Base-by-base conservation (phyloP, 2,113 vertebrate species). In the Chaetodon trifascialis region DNA sequence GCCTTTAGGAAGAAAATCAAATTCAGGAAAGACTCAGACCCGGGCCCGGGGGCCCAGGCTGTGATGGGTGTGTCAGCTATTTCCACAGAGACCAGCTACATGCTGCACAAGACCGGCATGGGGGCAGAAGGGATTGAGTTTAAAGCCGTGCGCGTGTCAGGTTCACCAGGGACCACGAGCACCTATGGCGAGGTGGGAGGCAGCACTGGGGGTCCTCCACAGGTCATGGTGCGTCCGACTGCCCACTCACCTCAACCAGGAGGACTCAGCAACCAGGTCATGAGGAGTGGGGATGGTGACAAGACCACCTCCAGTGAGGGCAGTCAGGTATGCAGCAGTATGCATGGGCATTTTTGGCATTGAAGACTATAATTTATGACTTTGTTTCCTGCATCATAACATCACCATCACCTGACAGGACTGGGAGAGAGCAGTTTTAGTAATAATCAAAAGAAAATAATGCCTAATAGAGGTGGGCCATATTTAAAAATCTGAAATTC, bases 191-290 rank as follows among this genome's bases (percentile, higher is more conserved):
- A 92, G 40, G 86, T 97, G 78, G 91, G 96, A 78, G 77, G 96
- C 80, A 95, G 96, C 83, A 92, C 93, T 8, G 95, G 95, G 5
- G 92, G 92, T 0, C 97, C 97, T 2, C 97, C 98, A 0, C 97
- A 98, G 90, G 97, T 99, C 14, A 95, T 97, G 0, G 98, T 99
- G 58, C 96, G 97, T 40, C 98, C 98, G 0, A 98, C 96, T 83
- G 94, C 96, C 64, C 98, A 98, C 86, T 97, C 94, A 42, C 76
- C 87, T 38, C 78, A 93, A 21, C 91, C 93, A 11, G 91, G 89
- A 88, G 83, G 80, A 30, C 42, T 86, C 47, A 11, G 74, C 25
- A 79, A 54, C 78, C 86, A 65, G 34, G 51, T 62, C 7, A 23
- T 58, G 83, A 89, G 75, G 68, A 70, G 59, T 5, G 68, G 46